A percentile compares a stretch with the other conserved stretches of the same genome.
phyloP scores from a whole-genome alignment of 2,888 invertebrate species.

The Tipula confusa region DNA sequence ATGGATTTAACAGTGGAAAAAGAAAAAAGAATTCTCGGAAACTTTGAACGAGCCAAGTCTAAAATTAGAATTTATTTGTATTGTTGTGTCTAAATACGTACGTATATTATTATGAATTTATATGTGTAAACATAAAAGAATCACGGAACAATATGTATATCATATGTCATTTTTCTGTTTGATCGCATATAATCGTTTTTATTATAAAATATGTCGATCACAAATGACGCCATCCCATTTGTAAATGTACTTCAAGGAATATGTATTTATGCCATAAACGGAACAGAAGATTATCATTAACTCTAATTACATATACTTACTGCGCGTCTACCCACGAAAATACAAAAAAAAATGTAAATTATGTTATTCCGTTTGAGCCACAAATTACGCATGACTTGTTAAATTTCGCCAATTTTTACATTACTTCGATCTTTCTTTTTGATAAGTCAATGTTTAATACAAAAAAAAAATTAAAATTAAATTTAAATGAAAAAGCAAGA shows the following conservation, averaged over 20 bases:
- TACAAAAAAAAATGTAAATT: background rate
- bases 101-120: background rate
- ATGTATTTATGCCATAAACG: background rate
- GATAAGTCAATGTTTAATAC: background rate
- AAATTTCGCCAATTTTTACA: background rate
- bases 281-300: background rate
- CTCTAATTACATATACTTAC: background rate
- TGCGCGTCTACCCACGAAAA: background rate
- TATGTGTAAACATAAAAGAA: conserved; percentile 12
- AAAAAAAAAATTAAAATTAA: background rate
- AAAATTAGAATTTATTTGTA: background rate
- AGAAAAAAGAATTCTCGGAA: background rate
- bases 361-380: background rate
- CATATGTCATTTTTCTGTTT: conserved; percentile 8
- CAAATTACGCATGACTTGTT: conserved; percentile 16
- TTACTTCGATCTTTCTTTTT: background rate
- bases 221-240: background rate
- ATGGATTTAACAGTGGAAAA: background rate
- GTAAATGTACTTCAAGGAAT: background rate
- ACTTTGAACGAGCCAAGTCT: background rate
- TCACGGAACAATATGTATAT: background rate
- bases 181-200: background rate
- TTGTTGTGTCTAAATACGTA: background rate
- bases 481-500: background rate
- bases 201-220: background rate